phyloP scores from a whole-genome alignment of 2,888 invertebrate genomes.

The Abscondita cerata region DNA sequence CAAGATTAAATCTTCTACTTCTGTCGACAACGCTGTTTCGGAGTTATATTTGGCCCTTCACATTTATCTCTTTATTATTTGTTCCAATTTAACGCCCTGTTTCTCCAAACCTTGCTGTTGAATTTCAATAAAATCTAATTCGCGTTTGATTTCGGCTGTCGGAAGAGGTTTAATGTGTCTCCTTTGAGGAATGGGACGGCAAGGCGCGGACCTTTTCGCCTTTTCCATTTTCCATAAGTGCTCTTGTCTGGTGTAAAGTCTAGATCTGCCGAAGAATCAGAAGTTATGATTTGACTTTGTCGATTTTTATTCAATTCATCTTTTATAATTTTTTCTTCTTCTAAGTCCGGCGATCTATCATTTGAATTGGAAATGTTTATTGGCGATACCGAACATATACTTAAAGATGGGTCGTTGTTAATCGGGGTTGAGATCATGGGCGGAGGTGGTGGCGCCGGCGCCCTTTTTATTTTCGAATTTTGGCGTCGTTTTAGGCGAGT shows the following conservation, averaged over 20 bases:
- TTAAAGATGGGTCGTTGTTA: neutral
- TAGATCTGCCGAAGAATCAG: slow-evolving; percentile 1
- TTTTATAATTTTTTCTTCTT: slow-evolving; percentile 65
- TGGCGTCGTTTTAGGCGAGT: slow-evolving; percentile 61
- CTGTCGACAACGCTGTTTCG: slow-evolving; percentile 66
- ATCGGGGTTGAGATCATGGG: slow-evolving; percentile 47
- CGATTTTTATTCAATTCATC: slow-evolving; percentile 67
- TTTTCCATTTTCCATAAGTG: slow-evolving; percentile 72
- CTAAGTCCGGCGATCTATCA: slow-evolving; percentile 52
- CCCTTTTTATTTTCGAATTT: slow-evolving; percentile 65
- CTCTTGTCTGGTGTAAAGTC: slow-evolving; percentile 63
- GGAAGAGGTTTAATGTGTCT: slow-evolving; percentile 68
- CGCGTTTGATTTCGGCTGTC: slow-evolving; percentile 68
- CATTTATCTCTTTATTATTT: slow-evolving; percentile 86
- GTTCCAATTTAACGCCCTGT: slow-evolving; percentile 89
- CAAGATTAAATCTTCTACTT: slow-evolving; percentile 87
- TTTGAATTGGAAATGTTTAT: neutral
- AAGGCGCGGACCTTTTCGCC: slow-evolving; percentile 82
- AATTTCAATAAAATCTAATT: slow-evolving; percentile 83
- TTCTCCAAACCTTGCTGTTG: slow-evolving; percentile 89
- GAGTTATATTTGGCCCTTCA: slow-evolving; percentile 62
- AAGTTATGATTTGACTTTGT: slow-evolving; percentile 50
- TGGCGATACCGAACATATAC: neutral
- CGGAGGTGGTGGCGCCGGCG: slow-evolving; percentile 75
- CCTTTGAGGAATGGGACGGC: slow-evolving; percentile 74